Percentiles rank a stretch among this genome's conserved stretches.
phyloP scores from a whole-genome alignment of 1,140 invertebrate species.

The Drosophila ambigua region DNA sequence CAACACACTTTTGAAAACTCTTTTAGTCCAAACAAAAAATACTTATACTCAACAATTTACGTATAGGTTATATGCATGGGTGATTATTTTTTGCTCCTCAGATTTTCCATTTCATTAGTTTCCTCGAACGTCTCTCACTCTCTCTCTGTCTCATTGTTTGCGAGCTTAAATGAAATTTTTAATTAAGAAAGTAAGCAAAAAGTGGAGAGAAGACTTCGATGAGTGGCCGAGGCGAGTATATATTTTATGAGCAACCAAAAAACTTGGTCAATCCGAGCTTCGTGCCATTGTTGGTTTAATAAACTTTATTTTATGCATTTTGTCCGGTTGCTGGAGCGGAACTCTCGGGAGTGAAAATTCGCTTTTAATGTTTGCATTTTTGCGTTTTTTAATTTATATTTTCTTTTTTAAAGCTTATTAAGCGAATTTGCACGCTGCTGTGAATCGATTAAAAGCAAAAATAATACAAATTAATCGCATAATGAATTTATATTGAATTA shows the following conservation, averaged over 20 bases:
- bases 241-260: constrained; percentile 31
- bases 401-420: constrained; percentile 65
- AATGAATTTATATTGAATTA: constrained; percentile 73
- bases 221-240: constrained; percentile 29
- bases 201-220: constrained; percentile 35
- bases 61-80: constrained; percentile 35
- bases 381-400: constrained; percentile 28
- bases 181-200: constrained; percentile 52
- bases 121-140: background rate
- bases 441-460: constrained; percentile 58
- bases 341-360: background rate
- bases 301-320: constrained; percentile 50
- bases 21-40: constrained; percentile 5
- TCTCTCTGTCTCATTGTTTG: constrained; percentile 39
- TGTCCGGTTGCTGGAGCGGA: constrained; percentile 5
- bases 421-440: constrained; percentile 50
- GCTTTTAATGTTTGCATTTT: constrained; percentile 6
- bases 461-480: constrained; percentile 67
- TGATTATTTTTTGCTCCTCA: constrained; percentile 31
- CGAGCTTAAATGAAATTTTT: constrained; percentile 42
- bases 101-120: constrained; percentile 58
- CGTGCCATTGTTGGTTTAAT: constrained; percentile 34
- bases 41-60: constrained; percentile 14
- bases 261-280: constrained; percentile 28
- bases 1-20: constrained; percentile 2